These are phyloP conservation scores for Tenodera sinensis DNA, from an alignment of 2,888 invertebrate species.

Conservation along the genomic window DNA sequence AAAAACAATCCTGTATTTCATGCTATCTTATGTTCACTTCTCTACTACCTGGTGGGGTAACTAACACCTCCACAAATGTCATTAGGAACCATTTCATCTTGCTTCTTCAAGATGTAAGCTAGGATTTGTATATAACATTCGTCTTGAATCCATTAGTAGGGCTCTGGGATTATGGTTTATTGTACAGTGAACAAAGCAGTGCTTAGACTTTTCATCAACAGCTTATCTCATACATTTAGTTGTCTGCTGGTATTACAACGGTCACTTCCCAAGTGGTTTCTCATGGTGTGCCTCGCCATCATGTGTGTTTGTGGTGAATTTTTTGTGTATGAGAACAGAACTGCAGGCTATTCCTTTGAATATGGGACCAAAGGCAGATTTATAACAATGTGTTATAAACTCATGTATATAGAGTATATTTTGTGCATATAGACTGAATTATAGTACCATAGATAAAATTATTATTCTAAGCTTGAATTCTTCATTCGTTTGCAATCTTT, in stretches of 20 bases:
- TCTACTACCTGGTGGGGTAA: too few species aligned
- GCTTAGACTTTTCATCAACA: constrained; percentile 94
- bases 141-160: constrained; percentile 40
- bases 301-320: constrained; percentile 96
- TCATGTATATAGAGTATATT: not conserved
- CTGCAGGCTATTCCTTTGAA: constrained; percentile 90
- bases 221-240: constrained; percentile 81
- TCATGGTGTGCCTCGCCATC: constrained; percentile 72
- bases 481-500: too few species aligned
- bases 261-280: constrained; percentile 78
- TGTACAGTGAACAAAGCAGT: constrained; percentile 90
- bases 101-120: too few species aligned
- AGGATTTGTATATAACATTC: too few species aligned
- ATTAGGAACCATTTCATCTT: too few species aligned
- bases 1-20: too few species aligned
- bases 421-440: not conserved
- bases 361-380: constrained; percentile 79
- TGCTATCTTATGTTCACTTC: too few species aligned
- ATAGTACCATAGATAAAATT: not conserved
- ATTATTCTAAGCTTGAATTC: not conserved
- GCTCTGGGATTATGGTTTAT: constrained; percentile 82
- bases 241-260: constrained; percentile 89
- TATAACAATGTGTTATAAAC: constrained; percentile 38
- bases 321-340: constrained; percentile 89
- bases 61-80: too few species aligned